phyloP scores from a whole-genome alignment of 2,797 vertebrate species.

The Danio albolineatus region DNA sequence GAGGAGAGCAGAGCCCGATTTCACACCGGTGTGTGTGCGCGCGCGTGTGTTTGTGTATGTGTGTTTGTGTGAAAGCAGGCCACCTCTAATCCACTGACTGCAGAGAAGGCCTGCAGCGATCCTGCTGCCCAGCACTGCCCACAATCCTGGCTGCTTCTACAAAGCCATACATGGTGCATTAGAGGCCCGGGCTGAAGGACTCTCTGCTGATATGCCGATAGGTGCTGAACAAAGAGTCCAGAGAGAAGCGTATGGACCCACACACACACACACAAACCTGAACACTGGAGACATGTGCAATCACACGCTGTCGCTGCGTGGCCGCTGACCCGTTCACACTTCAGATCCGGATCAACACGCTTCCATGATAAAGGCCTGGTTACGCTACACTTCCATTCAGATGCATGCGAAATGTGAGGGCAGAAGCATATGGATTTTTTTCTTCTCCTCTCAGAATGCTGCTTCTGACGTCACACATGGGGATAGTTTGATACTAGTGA shows the following conservation, averaged over 20 bases:
- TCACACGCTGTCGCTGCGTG: slow-evolving; percentile 47
- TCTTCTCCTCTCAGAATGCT: background rate
- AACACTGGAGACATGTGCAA: slow-evolving; percentile 27
- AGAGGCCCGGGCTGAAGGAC: slow-evolving; percentile 79
- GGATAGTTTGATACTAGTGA: background rate
- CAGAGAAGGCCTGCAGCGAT: slow-evolving; percentile 81
- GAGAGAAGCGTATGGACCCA: slow-evolving; percentile 73
- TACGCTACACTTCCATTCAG: background rate
- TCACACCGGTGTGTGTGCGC: slow-evolving; percentile 75
- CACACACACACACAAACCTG: slow-evolving; percentile 60
- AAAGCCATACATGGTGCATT: slow-evolving; percentile 81
- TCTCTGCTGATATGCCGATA: slow-evolving; percentile 81
- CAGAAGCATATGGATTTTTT: background rate
- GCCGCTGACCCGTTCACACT: slow-evolving; percentile 17
- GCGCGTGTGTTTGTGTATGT: slow-evolving; percentile 73
- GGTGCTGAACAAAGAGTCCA: slow-evolving; percentile 65
- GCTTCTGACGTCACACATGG: background rate
- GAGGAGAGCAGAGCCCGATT: slow-evolving; percentile 74
- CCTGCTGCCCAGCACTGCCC: slow-evolving; percentile 67
- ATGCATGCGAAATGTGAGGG: background rate
- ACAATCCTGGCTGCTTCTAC: slow-evolving; percentile 71
- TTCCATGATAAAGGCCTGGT: background rate
- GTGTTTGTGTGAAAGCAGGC: slow-evolving; percentile 78
- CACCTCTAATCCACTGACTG: slow-evolving; percentile 82
- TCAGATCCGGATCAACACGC: slow-evolving; percentile 18